Base-by-base conservation (phyloP, 2,888 invertebrate species). In the Eristalinus aeneus region DNA sequence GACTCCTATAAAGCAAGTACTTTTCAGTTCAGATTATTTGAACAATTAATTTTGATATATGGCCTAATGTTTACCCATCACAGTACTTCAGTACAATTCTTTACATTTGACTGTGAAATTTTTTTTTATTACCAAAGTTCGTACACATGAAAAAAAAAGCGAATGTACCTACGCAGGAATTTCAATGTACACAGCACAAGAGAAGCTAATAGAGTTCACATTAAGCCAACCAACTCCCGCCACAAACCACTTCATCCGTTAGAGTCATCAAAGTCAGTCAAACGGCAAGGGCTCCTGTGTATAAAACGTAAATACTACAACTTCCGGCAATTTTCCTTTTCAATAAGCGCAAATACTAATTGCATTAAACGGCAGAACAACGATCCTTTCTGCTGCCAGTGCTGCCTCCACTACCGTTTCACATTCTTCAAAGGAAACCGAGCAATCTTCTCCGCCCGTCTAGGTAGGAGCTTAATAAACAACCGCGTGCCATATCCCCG, bases 291-390 rank as follows among this genome's bases (percentile, higher is more conserved):
- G 46, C n/a, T 71, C 6, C 16, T 11, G 22, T 56, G 56, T 67
- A 54, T 20, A 53, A 20, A 80, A 74, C 58, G 34, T 58, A 68
- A 74, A 75, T 71, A 75, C 81, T 71, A 65, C 81, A 34, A 81
- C 71, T 81, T 75, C 71, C 60, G 65, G 65, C 69, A 75, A 69
- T 81, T 81, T 81, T 81, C 80, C 81, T 81, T 81, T 81, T 81
- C 81, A 81, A 81, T 81, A 81, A 71, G 75, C 75, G 34, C 74
- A 81, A 81, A 81, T 71, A 81, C 81, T 81, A 81, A 81, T 81
- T 81, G 81, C 81, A 81, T 81, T 75, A 81, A 81, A 65, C 81
- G 69, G 74, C 74, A 75, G 32, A 53, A 65, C 75, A 71, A 53
- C 31, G 46, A 64, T 69, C 56, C 79, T 46, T 67, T 31, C 46